phyloP scores from a whole-genome alignment of 2,113 vertebrate genomes.

The Colaptes auratus region DNA sequence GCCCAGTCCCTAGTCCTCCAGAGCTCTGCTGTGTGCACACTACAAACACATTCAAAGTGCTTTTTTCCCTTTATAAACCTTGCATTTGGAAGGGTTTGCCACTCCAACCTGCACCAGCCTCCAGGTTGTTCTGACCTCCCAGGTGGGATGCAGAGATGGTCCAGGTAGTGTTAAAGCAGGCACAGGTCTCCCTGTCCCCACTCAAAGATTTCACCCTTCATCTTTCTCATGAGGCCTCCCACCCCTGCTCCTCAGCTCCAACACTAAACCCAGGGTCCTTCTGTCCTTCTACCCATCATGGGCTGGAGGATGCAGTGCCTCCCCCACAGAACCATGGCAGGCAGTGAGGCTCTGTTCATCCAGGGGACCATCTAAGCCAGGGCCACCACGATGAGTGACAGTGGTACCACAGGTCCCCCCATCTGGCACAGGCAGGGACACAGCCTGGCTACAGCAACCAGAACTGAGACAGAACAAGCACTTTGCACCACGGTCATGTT shows the following conservation, averaged over 20 bases:
- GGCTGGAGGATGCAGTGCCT: background rate
- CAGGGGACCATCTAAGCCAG: background rate
- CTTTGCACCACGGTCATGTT: background rate
- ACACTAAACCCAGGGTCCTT: background rate
- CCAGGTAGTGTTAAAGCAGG: background rate
- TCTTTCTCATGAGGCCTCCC: background rate
- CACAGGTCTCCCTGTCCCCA: background rate
- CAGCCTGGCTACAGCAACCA: accelerated
- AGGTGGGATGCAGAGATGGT: background rate
- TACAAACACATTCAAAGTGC: background rate
- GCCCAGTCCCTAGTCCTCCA: background rate
- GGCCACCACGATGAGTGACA: accelerated
- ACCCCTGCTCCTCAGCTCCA: background rate
- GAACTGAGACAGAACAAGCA: conserved; percentile 31
- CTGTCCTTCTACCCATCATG: too few relatives aligned
- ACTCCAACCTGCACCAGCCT: background rate
- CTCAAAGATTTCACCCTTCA: background rate
- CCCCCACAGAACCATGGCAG: background rate
- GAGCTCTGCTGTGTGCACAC: background rate
- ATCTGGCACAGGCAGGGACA: background rate
- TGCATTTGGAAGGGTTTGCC: background rate
- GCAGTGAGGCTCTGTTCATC: background rate
- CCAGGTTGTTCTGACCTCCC: background rate
- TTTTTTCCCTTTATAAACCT: background rate
- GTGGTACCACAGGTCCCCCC: background rate